Conservation (phyloP, 2,797 vertebrate genomes). For the Liparis tanakae region DNA sequence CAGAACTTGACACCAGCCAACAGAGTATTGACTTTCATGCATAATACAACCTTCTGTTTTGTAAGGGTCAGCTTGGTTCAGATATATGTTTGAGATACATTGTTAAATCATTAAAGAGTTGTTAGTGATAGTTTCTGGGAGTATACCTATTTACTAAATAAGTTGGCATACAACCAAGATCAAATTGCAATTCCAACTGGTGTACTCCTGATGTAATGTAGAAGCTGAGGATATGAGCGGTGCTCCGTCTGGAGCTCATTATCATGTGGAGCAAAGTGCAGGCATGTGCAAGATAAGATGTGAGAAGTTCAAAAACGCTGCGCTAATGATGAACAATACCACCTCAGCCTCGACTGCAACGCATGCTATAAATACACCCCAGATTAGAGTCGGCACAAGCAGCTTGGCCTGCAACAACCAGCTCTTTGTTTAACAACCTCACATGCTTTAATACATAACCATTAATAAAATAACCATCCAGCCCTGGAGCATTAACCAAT, state of each 20-base stretch:
- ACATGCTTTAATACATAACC: slow-evolving; percentile 32
- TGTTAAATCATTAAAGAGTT: not conserved
- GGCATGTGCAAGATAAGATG: slow-evolving; percentile 38
- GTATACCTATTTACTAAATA: not conserved
- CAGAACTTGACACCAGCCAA: slow-evolving; percentile 27
- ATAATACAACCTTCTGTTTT: not conserved
- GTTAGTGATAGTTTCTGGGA: not conserved
- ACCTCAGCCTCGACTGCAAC: slow-evolving; percentile 44
- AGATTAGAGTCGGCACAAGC: slow-evolving; percentile 60
- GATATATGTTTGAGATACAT: not conserved
- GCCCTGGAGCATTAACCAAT: slow-evolving; percentile 21
- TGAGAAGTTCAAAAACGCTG: slow-evolving; percentile 48
- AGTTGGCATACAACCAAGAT: not conserved
- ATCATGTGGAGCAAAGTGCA: slow-evolving; percentile 44
- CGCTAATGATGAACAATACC: slow-evolving; percentile 64
- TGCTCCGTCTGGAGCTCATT: not conserved
- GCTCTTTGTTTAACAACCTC: slow-evolving; percentile 37
- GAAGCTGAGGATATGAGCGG: not conserved
- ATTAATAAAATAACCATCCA: slow-evolving; percentile 44
- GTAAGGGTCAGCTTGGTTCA: not conserved
- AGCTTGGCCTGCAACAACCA: slow-evolving; percentile 46
- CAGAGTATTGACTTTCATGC: slow-evolving; percentile 6
- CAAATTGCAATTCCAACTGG: not conserved
- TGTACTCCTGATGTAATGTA: not conserved
- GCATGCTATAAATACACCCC: slow-evolving; percentile 69